Conservation (phyloP, 2,797 vertebrate species). For the Melanotaenia maccullochi region DNA sequence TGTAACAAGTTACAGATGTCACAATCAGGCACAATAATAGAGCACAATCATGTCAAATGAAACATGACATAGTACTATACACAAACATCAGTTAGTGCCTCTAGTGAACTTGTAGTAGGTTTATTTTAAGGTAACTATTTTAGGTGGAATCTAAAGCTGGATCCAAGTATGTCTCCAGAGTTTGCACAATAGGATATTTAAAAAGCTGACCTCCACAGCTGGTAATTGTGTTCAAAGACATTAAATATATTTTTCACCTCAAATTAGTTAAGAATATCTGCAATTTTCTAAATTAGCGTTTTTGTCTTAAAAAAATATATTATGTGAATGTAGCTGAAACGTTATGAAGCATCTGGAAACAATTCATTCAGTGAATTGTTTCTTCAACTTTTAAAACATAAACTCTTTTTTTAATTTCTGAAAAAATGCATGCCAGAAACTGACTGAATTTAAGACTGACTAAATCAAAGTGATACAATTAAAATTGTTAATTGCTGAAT, state of each 20-base stretch:
- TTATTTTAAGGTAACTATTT: conserved; percentile 53
- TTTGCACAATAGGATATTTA: conserved; percentile 36
- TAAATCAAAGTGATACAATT: neutral
- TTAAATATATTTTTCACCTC: neutral
- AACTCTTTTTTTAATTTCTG: neutral
- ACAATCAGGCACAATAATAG: conserved; percentile 63
- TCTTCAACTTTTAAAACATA: too few relatives aligned
- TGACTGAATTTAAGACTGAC: too few relatives aligned
- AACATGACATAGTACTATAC: conserved; percentile 44
- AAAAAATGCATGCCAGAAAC: neutral
- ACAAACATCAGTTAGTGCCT: conserved; percentile 37
- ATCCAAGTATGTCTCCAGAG: conserved; percentile 62
- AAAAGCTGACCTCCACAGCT: conserved; percentile 40
- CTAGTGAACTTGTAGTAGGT: conserved; percentile 42
- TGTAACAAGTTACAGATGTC: conserved; percentile 74
- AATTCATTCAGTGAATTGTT: neutral
- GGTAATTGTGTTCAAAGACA: conserved; percentile 22
- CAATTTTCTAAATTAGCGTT: neutral
- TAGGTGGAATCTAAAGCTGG: conserved; percentile 62
- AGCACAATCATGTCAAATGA: conserved; percentile 59
- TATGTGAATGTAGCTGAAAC: neutral
- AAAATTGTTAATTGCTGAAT: neutral
- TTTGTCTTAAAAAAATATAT: too few relatives aligned
- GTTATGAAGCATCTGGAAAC: neutral
- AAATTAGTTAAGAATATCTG: neutral